Evolutionary conservation across 2,888 invertebrate species (phyloP).

Genomic region (Agrenia bidenticulata): DNA sequence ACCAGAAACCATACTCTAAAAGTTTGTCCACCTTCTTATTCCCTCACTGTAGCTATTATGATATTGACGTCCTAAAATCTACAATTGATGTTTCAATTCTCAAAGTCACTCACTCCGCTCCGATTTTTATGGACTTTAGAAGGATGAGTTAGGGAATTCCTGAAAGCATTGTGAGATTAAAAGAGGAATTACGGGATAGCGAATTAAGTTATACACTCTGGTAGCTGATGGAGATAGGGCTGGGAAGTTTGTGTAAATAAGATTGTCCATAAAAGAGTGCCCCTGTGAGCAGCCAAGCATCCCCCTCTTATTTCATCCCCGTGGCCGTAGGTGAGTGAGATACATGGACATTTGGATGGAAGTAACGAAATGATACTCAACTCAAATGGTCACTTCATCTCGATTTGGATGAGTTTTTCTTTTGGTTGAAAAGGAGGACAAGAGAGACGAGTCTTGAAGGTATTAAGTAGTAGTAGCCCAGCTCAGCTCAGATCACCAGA

Average conservation of each 20-base stretch:
- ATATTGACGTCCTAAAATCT: too few species aligned
- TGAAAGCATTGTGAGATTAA: conserved; percentile 23
- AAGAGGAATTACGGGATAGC: conserved; percentile 10
- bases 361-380: neutral
- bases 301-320: neutral
- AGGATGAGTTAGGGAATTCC: neutral
- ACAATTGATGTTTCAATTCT: too few species aligned
- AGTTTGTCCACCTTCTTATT: too few species aligned
- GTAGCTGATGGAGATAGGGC: conserved; percentile 10
- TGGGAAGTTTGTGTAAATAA: conserved; percentile 21
- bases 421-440: conserved; percentile 15
- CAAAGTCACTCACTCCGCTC: too few species aligned
- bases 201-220: conserved; percentile 2
- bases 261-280: conserved; percentile 25
- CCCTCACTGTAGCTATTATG: too few species aligned
- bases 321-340: neutral
- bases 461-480: neutral
- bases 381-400: conserved; percentile 20
- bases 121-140: too few species aligned
- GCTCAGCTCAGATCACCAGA: conserved; percentile 13
- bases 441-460: neutral
- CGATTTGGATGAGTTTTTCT: conserved; percentile 13
- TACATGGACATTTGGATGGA: conserved; percentile 4
- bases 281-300: neutral
- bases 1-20: conserved; percentile 47